A percentile compares a stretch with the other conserved stretches of the same genome.
phyloP scores from a whole-genome alignment of 2,888 invertebrate species.

The Hymenopus coronatus region DNA sequence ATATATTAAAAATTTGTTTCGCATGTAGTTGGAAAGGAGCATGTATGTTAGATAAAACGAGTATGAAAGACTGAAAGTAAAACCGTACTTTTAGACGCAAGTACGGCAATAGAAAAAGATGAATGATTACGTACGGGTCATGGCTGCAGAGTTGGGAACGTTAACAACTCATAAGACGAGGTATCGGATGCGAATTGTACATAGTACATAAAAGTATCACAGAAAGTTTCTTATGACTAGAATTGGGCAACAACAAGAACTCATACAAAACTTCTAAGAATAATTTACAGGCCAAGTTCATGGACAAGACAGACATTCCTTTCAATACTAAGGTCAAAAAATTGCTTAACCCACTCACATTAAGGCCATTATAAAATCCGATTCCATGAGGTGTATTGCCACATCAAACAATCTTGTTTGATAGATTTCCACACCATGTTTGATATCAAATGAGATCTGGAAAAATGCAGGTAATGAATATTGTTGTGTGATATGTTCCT shows the following conservation, averaged over 20 bases:
- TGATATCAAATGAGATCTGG: not conserved
- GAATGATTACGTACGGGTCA: slow-evolving; percentile 17
- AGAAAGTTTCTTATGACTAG: slow-evolving; percentile 42
- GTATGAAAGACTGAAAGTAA: slow-evolving; percentile 22
- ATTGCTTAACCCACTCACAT: not conserved
- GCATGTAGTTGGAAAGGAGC: slow-evolving; percentile 12
- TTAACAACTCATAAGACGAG: slow-evolving; percentile 29
- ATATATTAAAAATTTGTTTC: slow-evolving; percentile 18
- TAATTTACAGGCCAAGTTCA: slow-evolving; percentile 9
- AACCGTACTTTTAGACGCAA: slow-evolving; percentile 4
- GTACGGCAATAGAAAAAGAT: slow-evolving; percentile 6
- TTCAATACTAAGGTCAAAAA: not conserved
- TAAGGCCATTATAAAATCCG: not conserved
- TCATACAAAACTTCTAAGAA: slow-evolving; percentile 11
- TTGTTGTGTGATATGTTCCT: not conserved
- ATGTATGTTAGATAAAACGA: slow-evolving; percentile 4
- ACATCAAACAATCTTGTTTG: not conserved
- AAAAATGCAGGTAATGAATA: not conserved
- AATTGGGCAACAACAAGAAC: slow-evolving; percentile 36
- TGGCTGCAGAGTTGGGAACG: slow-evolving; percentile 15
- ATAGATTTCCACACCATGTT: not conserved
- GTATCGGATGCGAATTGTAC: slow-evolving; percentile 29
- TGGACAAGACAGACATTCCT: not conserved
- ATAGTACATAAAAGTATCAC: slow-evolving; percentile 39
- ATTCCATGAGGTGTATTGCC: not conserved